A percentile compares a stretch with the other conserved stretches of the same genome.
These are phyloP conservation scores for Physeter macrocephalus DNA, from an alignment of 2,113 vertebrate genomes.

Conservation along the genomic window DNA sequence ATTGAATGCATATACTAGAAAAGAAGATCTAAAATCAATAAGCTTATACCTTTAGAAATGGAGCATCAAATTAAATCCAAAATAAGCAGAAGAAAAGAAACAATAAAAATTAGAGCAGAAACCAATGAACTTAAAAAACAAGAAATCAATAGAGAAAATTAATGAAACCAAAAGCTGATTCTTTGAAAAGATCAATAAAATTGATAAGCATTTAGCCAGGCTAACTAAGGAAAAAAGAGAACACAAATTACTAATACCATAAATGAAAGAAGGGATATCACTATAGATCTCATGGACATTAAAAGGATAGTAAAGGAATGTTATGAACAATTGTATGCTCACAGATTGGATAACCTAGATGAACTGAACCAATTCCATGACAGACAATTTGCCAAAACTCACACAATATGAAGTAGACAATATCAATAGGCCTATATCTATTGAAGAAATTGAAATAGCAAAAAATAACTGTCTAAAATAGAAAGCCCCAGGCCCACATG, in stretches of 20 bases:
- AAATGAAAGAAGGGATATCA: background rate
- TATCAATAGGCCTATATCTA: background rate
- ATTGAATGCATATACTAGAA: background rate
- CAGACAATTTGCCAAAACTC: background rate
- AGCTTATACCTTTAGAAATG: background rate
- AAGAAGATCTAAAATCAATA: background rate
- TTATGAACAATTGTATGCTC: background rate
- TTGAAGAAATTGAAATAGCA: background rate
- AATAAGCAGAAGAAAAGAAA: background rate
- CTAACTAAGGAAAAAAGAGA: background rate
- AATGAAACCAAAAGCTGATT: background rate
- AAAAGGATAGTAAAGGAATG: background rate
- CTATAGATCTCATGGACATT: background rate
- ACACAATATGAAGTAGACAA: background rate
- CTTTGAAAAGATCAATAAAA: background rate
- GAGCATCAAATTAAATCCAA: background rate
- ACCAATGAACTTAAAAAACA: background rate
- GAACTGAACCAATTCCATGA: background rate
- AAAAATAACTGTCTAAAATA: background rate
- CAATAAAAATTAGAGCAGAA: background rate
- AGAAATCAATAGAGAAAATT: background rate
- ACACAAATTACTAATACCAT: background rate
- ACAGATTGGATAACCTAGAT: background rate
- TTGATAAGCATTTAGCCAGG: background rate
- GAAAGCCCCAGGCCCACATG: background rate